phyloP scores from a whole-genome alignment of 2,888 invertebrate species.

The Linyphia triangularis region DNA sequence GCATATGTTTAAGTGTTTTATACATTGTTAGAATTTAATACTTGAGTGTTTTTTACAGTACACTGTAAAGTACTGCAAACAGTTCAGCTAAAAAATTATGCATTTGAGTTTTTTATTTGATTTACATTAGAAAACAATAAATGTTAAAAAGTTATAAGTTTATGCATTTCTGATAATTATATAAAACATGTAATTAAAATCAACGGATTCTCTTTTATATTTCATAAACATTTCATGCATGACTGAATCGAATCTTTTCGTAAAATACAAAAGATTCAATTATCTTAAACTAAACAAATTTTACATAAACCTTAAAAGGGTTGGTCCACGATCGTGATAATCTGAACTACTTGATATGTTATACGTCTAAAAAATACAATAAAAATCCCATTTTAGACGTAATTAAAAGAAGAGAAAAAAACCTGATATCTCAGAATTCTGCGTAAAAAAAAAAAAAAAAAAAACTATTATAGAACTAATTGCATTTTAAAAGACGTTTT shows the following conservation, averaged over 20 bases:
- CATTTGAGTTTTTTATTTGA: no score
- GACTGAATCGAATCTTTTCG: neutral
- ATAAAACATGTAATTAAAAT: no score
- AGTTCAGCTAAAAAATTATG: no score
- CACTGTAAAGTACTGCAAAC: no score
- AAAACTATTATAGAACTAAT: neutral
- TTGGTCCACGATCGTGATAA: neutral
- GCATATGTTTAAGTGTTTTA: no score
- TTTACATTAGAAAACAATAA: no score
- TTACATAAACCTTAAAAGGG: neutral
- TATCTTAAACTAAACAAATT: neutral
- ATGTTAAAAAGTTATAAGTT: no score
- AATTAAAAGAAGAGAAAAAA: neutral
- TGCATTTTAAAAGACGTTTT: neutral
- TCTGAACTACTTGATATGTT: neutral
- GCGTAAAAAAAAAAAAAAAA: neutral
- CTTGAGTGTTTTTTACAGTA: no score
- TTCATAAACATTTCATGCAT: neutral
- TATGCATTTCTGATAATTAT: no score
- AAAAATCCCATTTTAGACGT: neutral
- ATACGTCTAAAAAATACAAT: neutral
- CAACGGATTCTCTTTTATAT: no score
- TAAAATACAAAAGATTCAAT: neutral
- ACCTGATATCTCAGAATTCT: slow-evolving; percentile 3
- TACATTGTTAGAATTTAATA: no score